Base-by-base conservation (phyloP, 2,888 invertebrate species). In the Automeris io region DNA sequence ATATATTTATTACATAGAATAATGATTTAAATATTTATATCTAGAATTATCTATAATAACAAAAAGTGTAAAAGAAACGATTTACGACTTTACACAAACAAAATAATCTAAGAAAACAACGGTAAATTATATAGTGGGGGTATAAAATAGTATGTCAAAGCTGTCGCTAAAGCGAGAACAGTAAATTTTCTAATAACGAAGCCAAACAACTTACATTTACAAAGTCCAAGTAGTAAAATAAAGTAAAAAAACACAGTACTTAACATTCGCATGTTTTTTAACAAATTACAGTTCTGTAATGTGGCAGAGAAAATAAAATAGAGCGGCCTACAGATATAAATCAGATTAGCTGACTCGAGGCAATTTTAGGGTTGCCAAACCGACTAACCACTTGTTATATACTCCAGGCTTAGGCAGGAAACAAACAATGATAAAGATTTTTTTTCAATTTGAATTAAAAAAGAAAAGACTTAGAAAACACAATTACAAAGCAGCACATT, bases 261-360 rank as follows among this genome's bases (percentile, higher is more conserved):
- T 61, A 60, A 67, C 62, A 57, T 63, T 59, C 51, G 55, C 59
- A 58, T 63, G 64, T 68, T 69, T 67, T 70, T 66, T 57, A 64
- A 56, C 70, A 70, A 70, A 72, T 70, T 70, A 67, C 68, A 52
- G 51, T 47, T 46, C 56, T 46, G 52, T 59, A 57, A 62, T 63
- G 62, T 54, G 57, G 58, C 58, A 53, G 47, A 54, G 56, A 53
- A 56, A 56, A 67, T 65, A 67, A 67, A 70, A 62, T 61, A 68
- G 65, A 68, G 69, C 63, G 50, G 61, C 57, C 55, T 55, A 51
- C 48, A 67, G 67, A 68, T 72, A 75, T 75, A 77, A 80, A 79
- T 77, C 76, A 70, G 77, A 74, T 78, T 74, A 74, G 55, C 56
- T 57, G 65, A 59, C 55, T 51, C 58, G 57, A 57, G 50, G 57